Evolutionary conservation across 2,888 invertebrate species (phyloP), one percentile per base, ranked within the genome.

Genomic region (Abscondita cerata): DNA sequence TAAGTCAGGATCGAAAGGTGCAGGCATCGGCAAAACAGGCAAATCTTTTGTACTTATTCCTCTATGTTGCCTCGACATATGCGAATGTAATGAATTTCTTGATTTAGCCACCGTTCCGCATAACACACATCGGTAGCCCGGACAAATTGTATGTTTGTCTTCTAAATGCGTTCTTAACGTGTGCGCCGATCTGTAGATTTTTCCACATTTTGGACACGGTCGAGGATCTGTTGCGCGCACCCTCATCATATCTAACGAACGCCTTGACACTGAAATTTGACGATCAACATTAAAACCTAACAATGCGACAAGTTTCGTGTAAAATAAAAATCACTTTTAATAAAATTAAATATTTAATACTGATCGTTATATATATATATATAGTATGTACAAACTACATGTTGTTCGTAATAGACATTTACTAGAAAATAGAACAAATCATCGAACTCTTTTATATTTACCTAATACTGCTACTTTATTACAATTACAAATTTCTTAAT

Each of bases 81-180:
- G 95, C 59, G 95, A 95, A 82, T 95, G 95, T 55, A 95, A 84
- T 0, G 94, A 94, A 81, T 95, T 95, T 68, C 95, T 87, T 0
- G 93, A 94, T 81, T 95, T 95, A 44, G 95, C 95, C 61, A 95
- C 95, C 0, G 95, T 95, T 64, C 95, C 95, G 80, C 95, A 95
- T 1, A 95, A 84, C 1, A 95, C 95, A 80, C 95, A 95, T 52
- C 95, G 87, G 78, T 95, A 95, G 52, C 95, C 95, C 0, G 94
- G 94, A 77, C 95, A 95, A 73, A 95, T 89, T 33, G 95, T 95
- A 80, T 95, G 95, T 78, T 95, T 95, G 79, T 95, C 95, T 80
- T 95, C 95, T 67, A 95, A 85, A 80, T 95, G 95, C 20, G 95
- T 95, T 67, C 95, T 86, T 71, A 95, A 83, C 11, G 95, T 95